phyloP scores from a whole-genome alignment of 1,140 invertebrate species.

The Procambarus clarkii region DNA sequence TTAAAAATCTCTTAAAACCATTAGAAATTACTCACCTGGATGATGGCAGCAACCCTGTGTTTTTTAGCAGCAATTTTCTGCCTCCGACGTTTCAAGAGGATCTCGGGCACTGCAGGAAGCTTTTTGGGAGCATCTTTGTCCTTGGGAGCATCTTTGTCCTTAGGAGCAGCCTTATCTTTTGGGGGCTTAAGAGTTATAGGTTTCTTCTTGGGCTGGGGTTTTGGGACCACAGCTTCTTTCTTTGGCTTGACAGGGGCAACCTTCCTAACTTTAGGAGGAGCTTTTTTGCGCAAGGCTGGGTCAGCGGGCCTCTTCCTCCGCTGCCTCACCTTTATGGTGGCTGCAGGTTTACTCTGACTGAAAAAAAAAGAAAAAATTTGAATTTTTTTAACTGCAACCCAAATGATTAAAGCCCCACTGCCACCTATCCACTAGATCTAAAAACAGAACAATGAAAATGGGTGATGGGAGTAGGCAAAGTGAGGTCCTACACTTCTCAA shows the following conservation, averaged over 20 bases:
- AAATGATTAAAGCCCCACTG: too few relatives aligned
- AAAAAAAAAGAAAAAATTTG: neutral
- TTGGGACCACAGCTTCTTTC: neutral
- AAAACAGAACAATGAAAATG: too few relatives aligned
- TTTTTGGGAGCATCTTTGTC: neutral
- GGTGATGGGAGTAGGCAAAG: too few relatives aligned
- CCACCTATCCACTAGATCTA: too few relatives aligned
- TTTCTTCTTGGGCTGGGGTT: neutral
- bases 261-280: neutral
- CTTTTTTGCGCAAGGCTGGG: conserved; percentile 1
- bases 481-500: too few relatives aligned
- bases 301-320: conserved; percentile 36
- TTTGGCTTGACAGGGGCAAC: neutral
- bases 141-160: neutral
- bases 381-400: neutral
- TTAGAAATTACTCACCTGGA: neutral
- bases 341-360: conserved; percentile 21
- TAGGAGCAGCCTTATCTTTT: neutral
- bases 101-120: conserved; percentile 52
- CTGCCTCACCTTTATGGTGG: conserved; percentile 34
- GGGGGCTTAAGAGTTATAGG: neutral
- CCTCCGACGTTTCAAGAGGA: conserved; percentile 41
- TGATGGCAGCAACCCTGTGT: conserved; percentile 1
- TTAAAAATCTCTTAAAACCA: too few relatives aligned
- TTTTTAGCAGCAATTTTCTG: conserved; percentile 14